A percentile compares a stretch with the other conserved stretches of the same genome.
Evolutionary conservation across 2,797 vertebrate species (phyloP).

Genomic region (Carcharodon carcharias): DNA sequence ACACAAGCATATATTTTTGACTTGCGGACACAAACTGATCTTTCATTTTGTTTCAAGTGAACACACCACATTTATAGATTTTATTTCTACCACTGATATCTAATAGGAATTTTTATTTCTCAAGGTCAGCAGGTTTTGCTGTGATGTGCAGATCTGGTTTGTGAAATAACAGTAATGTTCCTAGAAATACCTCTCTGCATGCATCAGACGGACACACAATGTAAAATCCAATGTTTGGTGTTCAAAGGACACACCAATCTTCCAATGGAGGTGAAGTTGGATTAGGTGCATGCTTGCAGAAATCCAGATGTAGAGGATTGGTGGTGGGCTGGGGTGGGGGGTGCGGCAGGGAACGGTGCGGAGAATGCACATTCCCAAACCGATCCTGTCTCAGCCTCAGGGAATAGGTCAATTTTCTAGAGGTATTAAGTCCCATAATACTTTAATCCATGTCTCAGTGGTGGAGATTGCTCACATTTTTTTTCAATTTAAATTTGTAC

Average conservation of each 20-base stretch:
- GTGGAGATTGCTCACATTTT: not conserved
- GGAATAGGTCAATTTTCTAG: constrained; percentile 24
- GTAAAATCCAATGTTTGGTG: not conserved
- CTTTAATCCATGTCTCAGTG: constrained; percentile 24
- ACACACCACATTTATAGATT: constrained; percentile 8
- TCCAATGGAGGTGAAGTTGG: not conserved
- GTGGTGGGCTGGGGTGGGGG: not conserved
- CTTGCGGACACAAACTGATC: not conserved
- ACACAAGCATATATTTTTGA: not conserved
- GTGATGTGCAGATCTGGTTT: not conserved
- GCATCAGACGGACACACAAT: too few relatives aligned
- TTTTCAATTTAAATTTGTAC: constrained; percentile 25
- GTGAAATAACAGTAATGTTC: not conserved
- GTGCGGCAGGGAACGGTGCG: not conserved
- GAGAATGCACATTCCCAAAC: not conserved
- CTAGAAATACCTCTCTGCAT: not conserved
- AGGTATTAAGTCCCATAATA: constrained; percentile 26
- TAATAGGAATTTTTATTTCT: not conserved
- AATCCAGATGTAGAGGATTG: not conserved
- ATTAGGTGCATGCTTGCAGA: constrained; percentile 5
- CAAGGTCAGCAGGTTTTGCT: not conserved
- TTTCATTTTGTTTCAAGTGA: constrained; percentile 18
- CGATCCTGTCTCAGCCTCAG: not conserved
- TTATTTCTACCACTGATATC: constrained; percentile 2
- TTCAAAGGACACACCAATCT: constrained; percentile 16